phyloP scores from a whole-genome alignment of 2,888 invertebrate genomes.

The Pristionchus maxplancki region DNA sequence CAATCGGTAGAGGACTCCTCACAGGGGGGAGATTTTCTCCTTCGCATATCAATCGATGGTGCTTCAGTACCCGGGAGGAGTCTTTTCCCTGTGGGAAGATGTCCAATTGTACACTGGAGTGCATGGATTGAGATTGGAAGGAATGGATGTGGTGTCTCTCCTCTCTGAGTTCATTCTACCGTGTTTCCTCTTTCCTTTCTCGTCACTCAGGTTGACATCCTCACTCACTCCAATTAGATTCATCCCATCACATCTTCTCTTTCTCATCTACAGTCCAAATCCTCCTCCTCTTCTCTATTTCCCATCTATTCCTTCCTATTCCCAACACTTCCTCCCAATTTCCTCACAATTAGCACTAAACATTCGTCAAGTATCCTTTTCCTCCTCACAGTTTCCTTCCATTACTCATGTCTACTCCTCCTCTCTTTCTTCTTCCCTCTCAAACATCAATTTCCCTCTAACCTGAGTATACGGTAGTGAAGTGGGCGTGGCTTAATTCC shows the following conservation, averaged over 20 bases:
- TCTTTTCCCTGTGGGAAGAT: conserved; percentile 37
- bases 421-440: background rate
- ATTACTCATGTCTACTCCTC: background rate
- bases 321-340: conserved; percentile 28
- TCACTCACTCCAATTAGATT: background rate
- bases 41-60: conserved; percentile 12
- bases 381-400: background rate
- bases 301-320: background rate
- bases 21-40: background rate
- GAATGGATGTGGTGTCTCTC: background rate
- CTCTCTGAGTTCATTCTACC: background rate
- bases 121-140: background rate
- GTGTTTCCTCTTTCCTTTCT: background rate
- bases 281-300: background rate
- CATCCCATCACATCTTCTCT: background rate
- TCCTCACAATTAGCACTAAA: conserved; percentile 6
- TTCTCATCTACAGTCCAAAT: background rate
- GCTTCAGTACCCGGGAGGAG: background rate
- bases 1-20: conserved; percentile 20
- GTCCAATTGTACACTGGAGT: conserved; percentile 16
- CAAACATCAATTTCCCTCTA: conserved; percentile 11
- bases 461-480: conserved; percentile 23
- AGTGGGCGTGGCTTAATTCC: background rate
- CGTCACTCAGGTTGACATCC: background rate
- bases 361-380: background rate